These are phyloP conservation scores for Protaetia brevitarsis DNA, from an alignment of 1,140 invertebrate genomes.

Conservation along the genomic window DNA sequence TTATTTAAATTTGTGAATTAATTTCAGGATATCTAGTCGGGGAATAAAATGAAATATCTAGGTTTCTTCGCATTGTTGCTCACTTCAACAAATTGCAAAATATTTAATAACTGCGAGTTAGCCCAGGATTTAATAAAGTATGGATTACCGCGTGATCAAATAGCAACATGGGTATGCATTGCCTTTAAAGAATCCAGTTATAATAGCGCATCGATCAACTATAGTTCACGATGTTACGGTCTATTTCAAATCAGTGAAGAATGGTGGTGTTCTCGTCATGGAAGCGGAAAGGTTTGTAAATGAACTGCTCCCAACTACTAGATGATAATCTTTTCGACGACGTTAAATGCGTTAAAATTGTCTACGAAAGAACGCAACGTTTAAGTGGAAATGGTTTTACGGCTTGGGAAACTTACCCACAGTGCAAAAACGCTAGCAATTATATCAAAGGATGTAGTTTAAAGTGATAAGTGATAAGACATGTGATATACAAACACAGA, in stretches of 20 bases:
- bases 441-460: neutral
- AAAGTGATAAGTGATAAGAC: neutral
- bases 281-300: conserved; percentile 57
- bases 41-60: neutral
- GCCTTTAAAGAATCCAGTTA: conserved; percentile 68
- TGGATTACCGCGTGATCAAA: conserved; percentile 55
- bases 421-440: neutral
- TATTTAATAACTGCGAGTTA: conserved; percentile 66
- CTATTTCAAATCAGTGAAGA: conserved; percentile 71
- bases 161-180: conserved; percentile 73
- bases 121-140: conserved; percentile 60
- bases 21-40: neutral
- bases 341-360: conserved; percentile 59
- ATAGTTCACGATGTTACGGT: conserved; percentile 66
- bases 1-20: too few relatives aligned
- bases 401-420: conserved; percentile 64
- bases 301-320: conserved; percentile 57
- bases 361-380: conserved; percentile 60
- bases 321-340: conserved; percentile 68
- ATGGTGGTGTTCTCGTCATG: conserved; percentile 66
- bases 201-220: conserved; percentile 65
- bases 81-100: conserved; percentile 42
- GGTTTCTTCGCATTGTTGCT: neutral
- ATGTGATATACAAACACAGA: too few relatives aligned
- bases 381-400: conserved; percentile 67